These are phyloP conservation scores for Drosophila baimaii DNA, from an alignment of 1,140 invertebrate genomes.

Conservation along the genomic window DNA sequence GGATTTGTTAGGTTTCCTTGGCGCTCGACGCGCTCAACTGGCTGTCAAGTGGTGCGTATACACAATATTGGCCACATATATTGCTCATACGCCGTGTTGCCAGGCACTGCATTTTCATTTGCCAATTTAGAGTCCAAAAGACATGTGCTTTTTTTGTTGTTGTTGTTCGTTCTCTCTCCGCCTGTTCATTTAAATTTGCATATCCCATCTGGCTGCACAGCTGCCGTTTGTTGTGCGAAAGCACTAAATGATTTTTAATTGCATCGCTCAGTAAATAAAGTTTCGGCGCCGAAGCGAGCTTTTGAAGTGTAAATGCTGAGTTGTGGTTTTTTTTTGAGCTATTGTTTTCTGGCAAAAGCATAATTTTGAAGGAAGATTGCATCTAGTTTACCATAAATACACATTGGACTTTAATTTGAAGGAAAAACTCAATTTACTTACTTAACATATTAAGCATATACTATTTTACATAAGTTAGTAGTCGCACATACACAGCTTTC, in stretches of 20 bases:
- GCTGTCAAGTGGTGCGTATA: constrained; percentile 24
- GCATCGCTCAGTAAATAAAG: constrained; percentile 18
- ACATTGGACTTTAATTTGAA: no score
- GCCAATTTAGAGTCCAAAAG: constrained; percentile 11
- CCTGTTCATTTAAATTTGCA: constrained; percentile 35
- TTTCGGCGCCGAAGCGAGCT: neutral
- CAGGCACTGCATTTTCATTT: constrained; percentile 20
- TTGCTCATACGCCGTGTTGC: constrained; percentile 19
- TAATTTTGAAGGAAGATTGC: neutral
- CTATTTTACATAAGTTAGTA: no score
- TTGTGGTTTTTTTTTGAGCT: neutral
- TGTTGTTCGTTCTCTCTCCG: neutral
- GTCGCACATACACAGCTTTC: no score
- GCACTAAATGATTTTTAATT: constrained; percentile 47
- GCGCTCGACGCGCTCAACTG: neutral
- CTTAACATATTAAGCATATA: no score
- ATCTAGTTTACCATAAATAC: no score
- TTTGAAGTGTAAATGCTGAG: neutral
- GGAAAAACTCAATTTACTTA: no score
- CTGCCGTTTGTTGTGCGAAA: constrained; percentile 18
- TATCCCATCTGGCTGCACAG: constrained; percentile 21
- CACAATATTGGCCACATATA: constrained; percentile 20
- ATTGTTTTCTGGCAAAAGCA: no score
- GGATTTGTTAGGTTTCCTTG: neutral
- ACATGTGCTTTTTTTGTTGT: constrained; percentile 5